Base-by-base conservation (phyloP, 2,888 invertebrate species). In the Nomada fucata region DNA sequence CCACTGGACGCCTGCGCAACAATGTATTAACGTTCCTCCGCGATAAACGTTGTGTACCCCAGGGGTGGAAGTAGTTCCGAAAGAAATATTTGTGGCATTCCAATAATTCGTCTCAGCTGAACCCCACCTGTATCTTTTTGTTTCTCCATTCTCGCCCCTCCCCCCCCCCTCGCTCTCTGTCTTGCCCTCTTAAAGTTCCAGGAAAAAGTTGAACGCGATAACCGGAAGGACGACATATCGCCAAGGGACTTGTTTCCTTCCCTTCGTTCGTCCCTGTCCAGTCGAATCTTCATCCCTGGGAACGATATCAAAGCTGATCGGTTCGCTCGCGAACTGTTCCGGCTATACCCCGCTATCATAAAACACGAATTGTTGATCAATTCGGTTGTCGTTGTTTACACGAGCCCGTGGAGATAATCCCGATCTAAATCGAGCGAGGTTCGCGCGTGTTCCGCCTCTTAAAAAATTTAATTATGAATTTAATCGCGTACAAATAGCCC, bases 61-160 rank as follows among this genome's bases (percentile, higher is more conserved):
- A 26, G 26, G 60, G 71, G 42, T 65, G 36, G 18, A 55, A 50
- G 47, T 63, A 80, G 69, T 79, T 59, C 76, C 64, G 60, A 55
- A 71, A 79, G 80, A 60, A 79, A 76, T 82, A 81, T 81, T 75
- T 76, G 53, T 55, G 64, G 73, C 75, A 50, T 84, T 84, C 83
- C 84, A 88, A 89, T 91, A 91, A 91, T 91, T 91, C 89, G 87
- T 91, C 89, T 90, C 83, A 87, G 84, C 83, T 73, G 73, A 52
- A 71, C 47, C 64, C 87, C 80, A 74, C 72, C 80, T 80, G 79
- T 77, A 88, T 78, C 88, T 75, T 47, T 61, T 53, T 50, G 15
- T 42, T 50, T 23, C 44, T 3, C 44, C 1, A n/a, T n/a, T n/a
- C n/a, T n/a, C 29, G 2, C 5, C 5, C 20, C 2, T 15, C 61